phyloP scores from a whole-genome alignment of 2,797 vertebrate species.

The Dicrostonyx torquatus region DNA sequence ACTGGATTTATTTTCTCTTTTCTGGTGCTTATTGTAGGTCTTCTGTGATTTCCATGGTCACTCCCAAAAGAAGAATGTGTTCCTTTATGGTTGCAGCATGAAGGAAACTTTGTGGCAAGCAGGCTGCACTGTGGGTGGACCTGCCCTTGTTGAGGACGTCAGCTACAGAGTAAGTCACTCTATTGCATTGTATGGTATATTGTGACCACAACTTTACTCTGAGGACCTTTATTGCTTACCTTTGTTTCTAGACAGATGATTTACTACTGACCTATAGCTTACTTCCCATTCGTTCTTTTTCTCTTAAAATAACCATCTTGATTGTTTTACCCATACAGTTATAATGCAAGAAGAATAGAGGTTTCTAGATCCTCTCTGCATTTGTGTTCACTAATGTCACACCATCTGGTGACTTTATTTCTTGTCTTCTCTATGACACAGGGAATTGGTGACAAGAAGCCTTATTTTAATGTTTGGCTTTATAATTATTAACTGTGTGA shows the following conservation, averaged over 20 bases:
- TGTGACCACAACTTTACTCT: background rate
- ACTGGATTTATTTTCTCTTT: constrained; percentile 2
- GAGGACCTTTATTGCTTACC: background rate
- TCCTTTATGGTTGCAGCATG: constrained; percentile 95
- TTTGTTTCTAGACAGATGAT: background rate
- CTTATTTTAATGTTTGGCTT: constrained; percentile 3
- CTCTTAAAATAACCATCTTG: background rate
- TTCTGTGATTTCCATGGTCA: constrained; percentile 98
- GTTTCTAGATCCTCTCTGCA: background rate
- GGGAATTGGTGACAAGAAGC: background rate
- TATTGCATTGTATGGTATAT: no score
- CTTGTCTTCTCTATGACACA: background rate
- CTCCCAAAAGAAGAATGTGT: constrained; percentile 96
- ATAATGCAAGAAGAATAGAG: background rate
- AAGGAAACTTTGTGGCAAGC: constrained; percentile 97
- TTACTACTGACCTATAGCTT: background rate
- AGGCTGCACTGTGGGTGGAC: constrained; percentile 86
- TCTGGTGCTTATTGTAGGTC: constrained; percentile 85
- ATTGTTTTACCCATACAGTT: background rate
- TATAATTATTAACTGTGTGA: background rate
- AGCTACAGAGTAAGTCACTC: constrained; percentile 90
- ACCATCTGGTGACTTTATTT: background rate
- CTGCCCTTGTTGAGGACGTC: constrained; percentile 90
- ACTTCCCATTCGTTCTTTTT: background rate
- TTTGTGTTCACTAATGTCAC: background rate